Percentiles rank a stretch among this genome's conserved stretches.
Conservation (phyloP, 1,140 invertebrate genomes). For the Rhyzopertha dominica region DNA sequence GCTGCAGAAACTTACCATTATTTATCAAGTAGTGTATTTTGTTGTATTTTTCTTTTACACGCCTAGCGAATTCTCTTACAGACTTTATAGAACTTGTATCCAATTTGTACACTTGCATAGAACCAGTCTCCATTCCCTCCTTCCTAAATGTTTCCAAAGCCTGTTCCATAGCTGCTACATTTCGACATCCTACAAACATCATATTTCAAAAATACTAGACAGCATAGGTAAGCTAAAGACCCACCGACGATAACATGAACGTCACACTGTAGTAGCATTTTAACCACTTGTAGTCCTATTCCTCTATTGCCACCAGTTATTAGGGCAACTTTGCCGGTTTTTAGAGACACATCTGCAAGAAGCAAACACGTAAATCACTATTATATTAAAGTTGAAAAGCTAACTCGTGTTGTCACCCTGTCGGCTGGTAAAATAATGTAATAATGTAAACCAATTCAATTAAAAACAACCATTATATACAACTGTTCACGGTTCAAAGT, state of each 20-base stretch:
- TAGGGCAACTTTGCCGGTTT: constrained; percentile 67
- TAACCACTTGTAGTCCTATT: constrained; percentile 77
- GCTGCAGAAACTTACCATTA: constrained; percentile 63
- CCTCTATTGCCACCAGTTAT: constrained; percentile 85
- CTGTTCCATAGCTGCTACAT: constrained; percentile 54
- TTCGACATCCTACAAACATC: constrained; percentile 72
- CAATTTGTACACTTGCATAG: constrained; percentile 51
- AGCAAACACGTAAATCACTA: too few relatives aligned
- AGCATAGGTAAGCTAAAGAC: too few relatives aligned
- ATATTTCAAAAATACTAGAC: too few relatives aligned
- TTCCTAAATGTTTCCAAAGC: constrained; percentile 51
- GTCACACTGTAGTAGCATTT: constrained; percentile 71
- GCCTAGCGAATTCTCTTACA: constrained; percentile 68
- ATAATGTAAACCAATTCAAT: too few relatives aligned
- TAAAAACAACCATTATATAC: too few relatives aligned
- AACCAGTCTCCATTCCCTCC: constrained; percentile 48
- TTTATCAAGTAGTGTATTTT: constrained; percentile 74
- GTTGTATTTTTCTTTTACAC: constrained; percentile 57
- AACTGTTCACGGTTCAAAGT: too few relatives aligned
- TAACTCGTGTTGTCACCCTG: too few relatives aligned
- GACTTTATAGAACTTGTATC: constrained; percentile 62
- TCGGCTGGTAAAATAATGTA: too few relatives aligned
- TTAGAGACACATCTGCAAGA: constrained; percentile 56
- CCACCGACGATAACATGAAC: constrained; percentile 82
- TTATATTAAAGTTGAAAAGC: too few relatives aligned